A percentile compares a stretch with the other conserved stretches of the same genome.
Evolutionary conservation across 2,797 vertebrate genomes (phyloP).

Genomic region (Sebastes kiyomatsui): DNA sequence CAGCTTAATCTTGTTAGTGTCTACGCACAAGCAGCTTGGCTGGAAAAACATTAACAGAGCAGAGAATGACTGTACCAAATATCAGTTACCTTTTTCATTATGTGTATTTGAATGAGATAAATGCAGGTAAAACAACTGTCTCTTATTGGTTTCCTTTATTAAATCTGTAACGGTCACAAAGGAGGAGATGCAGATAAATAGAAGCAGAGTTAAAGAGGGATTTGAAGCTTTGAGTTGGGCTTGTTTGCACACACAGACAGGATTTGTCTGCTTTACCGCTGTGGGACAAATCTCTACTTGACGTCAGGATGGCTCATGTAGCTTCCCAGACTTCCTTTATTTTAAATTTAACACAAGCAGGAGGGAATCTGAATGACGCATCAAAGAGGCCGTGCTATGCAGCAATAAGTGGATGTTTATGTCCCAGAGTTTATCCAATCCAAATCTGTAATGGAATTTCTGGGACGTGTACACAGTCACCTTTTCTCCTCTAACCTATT

Average conservation of each 20-base stretch:
- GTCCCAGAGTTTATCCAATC: background rate
- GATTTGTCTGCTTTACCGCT: conserved; percentile 16
- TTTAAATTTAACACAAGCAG: background rate
- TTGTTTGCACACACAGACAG: conserved; percentile 29
- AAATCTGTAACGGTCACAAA: conserved; percentile 1
- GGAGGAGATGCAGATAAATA: background rate
- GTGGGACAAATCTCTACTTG: conserved; percentile 19
- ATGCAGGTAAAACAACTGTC: background rate
- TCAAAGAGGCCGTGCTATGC: background rate
- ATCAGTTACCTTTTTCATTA: background rate
- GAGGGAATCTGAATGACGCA: background rate
- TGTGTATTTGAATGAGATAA: background rate
- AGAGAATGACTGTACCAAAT: background rate
- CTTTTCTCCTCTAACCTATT: background rate
- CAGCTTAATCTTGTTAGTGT: conserved; percentile 47
- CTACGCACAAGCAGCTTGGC: conserved; percentile 5
- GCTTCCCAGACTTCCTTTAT: background rate
- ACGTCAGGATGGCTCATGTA: background rate
- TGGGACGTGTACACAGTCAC: background rate
- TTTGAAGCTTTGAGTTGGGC: conserved; percentile 19
- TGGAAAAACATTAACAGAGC: background rate
- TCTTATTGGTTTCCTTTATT: background rate
- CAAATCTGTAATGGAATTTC: background rate
- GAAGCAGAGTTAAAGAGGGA: background rate
- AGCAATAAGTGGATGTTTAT: background rate